These are phyloP conservation scores for Drosophila fungiperda DNA, from an alignment of 2,888 invertebrate genomes.

Conservation along the genomic window DNA sequence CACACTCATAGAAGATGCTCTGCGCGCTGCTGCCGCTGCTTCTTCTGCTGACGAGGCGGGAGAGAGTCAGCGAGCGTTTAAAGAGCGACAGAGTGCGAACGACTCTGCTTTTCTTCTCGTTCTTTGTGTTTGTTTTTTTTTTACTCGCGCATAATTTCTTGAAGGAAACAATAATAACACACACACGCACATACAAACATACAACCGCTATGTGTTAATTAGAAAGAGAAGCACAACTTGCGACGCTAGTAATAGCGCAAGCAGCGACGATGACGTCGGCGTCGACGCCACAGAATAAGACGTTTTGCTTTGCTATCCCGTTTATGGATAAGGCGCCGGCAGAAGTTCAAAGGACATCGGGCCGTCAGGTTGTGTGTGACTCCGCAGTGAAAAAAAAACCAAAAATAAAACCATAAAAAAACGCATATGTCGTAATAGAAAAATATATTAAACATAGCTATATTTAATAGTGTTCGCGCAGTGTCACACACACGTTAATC, in stretches of 20 bases:
- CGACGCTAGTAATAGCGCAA: slow-evolving; percentile 43
- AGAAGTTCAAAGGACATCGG: slow-evolving; percentile 84
- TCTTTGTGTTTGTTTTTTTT: slow-evolving; percentile 39
- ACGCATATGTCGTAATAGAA: background rate
- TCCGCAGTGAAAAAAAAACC: slow-evolving; percentile 32
- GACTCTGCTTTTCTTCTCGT: slow-evolving; percentile 42
- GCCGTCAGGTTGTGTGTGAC: slow-evolving; percentile 81
- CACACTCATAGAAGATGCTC: slow-evolving; percentile 27
- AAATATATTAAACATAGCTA: background rate
- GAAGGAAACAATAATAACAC: slow-evolving; percentile 71
- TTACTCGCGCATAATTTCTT: slow-evolving; percentile 76
- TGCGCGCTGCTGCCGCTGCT: slow-evolving; percentile 20
- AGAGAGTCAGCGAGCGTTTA: slow-evolving; percentile 26
- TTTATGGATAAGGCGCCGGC: slow-evolving; percentile 80
- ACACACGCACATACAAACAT: slow-evolving; percentile 24
- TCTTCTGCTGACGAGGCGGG: slow-evolving; percentile 16
- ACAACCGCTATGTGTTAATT: slow-evolving; percentile 20
- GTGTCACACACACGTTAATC: background rate
- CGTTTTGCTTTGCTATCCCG: slow-evolving; percentile 74
- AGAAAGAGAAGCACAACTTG: slow-evolving; percentile 65
- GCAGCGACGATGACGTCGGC: slow-evolving; percentile 48
- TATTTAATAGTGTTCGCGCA: slow-evolving; percentile 16
- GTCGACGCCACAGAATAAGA: slow-evolving; percentile 61
- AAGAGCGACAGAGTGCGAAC: background rate
- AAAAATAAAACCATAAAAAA: slow-evolving; percentile 3